phyloP scores from a whole-genome alignment of 2,888 invertebrate species.

The Poecilobothrus nobilitatus region DNA sequence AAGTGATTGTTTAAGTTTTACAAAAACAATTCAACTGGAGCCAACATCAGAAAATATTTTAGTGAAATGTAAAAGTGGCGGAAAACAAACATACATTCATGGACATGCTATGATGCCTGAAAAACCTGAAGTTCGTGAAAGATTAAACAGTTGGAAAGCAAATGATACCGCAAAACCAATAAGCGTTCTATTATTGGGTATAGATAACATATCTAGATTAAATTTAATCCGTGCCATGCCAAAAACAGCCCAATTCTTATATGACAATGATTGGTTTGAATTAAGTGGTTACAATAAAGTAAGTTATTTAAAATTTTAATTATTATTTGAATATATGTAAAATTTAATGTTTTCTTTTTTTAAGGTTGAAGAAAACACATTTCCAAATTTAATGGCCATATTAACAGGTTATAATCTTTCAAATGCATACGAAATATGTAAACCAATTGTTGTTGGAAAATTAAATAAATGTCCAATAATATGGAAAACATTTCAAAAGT shows the following conservation, averaged over 20 bases:
- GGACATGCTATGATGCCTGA: constrained; percentile 51
- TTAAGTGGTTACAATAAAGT: constrained; percentile 66
- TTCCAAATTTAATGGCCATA: constrained; percentile 79
- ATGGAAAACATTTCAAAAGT: constrained; percentile 64
- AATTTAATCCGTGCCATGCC: constrained; percentile 71
- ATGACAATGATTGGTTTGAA: constrained; percentile 60
- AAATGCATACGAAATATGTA: constrained; percentile 46
- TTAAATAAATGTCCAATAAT: constrained; percentile 64
- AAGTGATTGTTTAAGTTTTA: constrained; percentile 45
- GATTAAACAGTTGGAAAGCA: constrained; percentile 34
- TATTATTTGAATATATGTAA: constrained; percentile 2
- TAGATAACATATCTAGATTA: constrained; percentile 75
- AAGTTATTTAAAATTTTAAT: constrained; percentile 25
- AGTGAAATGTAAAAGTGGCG: constrained; percentile 45
- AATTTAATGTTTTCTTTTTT: constrained; percentile 16
- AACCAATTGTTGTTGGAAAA: constrained; percentile 47
- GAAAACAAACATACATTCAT: constrained; percentile 36
- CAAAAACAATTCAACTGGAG: constrained; percentile 35
- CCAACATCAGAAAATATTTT: constrained; percentile 45
- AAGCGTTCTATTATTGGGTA: constrained; percentile 69
- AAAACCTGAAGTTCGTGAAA: constrained; percentile 45
- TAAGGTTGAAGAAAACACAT: constrained; percentile 79
- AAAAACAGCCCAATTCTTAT: constrained; percentile 57
- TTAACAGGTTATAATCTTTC: constrained; percentile 57
- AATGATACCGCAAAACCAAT: constrained; percentile 38